Conservation (phyloP, 2,113 vertebrate species). For the Anolis carolinensis region DNA sequence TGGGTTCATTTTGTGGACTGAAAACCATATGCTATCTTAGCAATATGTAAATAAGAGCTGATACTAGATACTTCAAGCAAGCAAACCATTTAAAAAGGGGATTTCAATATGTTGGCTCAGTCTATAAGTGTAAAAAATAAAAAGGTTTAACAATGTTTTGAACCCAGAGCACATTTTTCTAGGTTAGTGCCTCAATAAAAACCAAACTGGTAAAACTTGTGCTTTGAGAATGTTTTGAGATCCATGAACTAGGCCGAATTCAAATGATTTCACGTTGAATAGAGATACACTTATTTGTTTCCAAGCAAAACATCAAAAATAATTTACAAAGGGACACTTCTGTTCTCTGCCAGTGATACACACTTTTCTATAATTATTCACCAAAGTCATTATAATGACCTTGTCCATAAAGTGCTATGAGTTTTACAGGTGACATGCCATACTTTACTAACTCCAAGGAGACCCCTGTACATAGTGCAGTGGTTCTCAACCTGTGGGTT, state of each 20-base stretch:
- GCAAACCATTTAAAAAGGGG: neutral
- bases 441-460: neutral
- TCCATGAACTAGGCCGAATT: neutral
- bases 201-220: neutral
- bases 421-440: neutral
- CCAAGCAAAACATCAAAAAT: neutral
- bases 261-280: neutral
- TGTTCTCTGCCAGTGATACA: neutral
- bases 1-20: neutral
- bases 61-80: neutral
- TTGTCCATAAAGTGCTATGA: neutral
- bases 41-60: neutral
- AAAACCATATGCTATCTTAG: neutral
- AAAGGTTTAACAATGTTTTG: neutral
- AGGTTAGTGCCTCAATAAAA: neutral
- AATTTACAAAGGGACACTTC: neutral
- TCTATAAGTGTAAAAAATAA: neutral
- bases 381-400: neutral
- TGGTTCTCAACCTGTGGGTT: too few species aligned
- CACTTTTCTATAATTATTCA: too few species aligned
- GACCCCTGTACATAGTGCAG: neutral
- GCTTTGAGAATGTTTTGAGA: too few species aligned
- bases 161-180: neutral
- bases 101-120: neutral
- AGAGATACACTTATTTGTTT: neutral